Evolutionary conservation across 2,888 invertebrate species (phyloP), one percentile per base, ranked within the genome.

Genomic region (Therioaphis trifolii): DNA sequence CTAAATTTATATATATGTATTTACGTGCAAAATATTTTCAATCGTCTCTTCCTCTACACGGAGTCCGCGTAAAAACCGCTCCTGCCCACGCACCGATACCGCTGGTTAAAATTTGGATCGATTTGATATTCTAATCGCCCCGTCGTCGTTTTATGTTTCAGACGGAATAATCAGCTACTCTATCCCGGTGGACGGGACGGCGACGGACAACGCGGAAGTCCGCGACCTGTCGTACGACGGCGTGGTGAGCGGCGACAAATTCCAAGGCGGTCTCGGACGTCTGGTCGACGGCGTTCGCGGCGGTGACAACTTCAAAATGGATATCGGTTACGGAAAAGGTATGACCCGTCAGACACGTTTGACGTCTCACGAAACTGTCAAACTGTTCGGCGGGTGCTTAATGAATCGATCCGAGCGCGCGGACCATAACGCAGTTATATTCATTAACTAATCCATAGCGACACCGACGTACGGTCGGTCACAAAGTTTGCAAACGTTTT

Each of bases 171-270:
- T 90, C 82, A 90, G 90, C 86, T 92, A 92, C 88, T 89, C 89
- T 61, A 89, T 90, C 85, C 91, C 92, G 89, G 90, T 86, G 90
- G 92, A 86, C 89, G 91, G 82, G 88, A 90, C 78, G 86, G 91
- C 88, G 89, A 89, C 87, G n/a, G 86, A 87, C 0, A 86, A 86
- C 40, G 88, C 90, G 43, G 90, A 90, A 76, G 88, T 92, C 18
- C 88, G 88, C 61, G 94, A 94, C 89, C 90, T 90, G 86, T 92
- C 92, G 29, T 94, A 94, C 89, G 94, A 94, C 88, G 93, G 93
- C 2, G 87, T 88, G 79, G 86, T 87, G 61, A 88, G 89, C 82
- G 88, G 88, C 79, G 90, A 90, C 68, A 87, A 89, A 85, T 88
- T 92, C 84, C 89, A 89, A 80, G 91, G 91, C 66, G 94, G 94